A percentile compares a stretch with the other conserved stretches of the same genome.
Conservation (phyloP, 2,888 invertebrate genomes). For the Eucriotettix oculatus region DNA sequence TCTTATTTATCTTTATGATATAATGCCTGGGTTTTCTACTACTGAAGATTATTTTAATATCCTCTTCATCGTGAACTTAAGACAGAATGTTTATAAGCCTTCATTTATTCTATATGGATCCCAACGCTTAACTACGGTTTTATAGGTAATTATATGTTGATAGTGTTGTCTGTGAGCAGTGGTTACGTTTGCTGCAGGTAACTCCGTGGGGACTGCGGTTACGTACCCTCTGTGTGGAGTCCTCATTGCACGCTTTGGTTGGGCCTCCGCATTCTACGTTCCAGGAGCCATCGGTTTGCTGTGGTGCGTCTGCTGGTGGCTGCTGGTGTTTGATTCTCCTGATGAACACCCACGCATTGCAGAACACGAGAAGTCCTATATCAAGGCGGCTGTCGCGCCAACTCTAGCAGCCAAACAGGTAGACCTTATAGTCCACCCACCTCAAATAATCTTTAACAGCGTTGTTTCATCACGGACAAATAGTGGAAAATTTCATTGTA, state of each 20-base stretch:
- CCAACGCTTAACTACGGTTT: no score
- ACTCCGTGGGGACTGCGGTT: conserved; percentile 31
- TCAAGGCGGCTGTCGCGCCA: conserved; percentile 9
- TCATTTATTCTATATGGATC: no score
- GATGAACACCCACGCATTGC: conserved; percentile 20
- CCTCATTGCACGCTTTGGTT: conserved; percentile 23
- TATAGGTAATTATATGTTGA: no score
- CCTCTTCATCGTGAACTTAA: no score
- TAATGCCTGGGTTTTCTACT: no score
- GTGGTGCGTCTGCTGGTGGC: conserved; percentile 23
- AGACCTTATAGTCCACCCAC: not conserved
- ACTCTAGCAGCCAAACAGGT: conserved; percentile 3
- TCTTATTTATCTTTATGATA: no score
- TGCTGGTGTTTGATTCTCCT: conserved; percentile 19
- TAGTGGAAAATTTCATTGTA: no score
- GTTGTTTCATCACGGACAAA: no score
- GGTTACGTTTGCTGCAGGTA: conserved; percentile 19
- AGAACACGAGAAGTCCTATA: conserved; percentile 16
- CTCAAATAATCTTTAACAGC: no score
- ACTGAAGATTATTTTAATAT: no score
- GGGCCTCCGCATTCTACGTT: conserved; percentile 28
- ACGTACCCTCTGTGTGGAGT: conserved; percentile 25
- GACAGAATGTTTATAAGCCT: no score
- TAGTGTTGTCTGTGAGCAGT: no score
- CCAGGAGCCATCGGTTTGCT: conserved; percentile 16